Percentiles rank a stretch among this genome's conserved stretches.
Conservation (phyloP, 2,113 vertebrate genomes). For the Promerops cafer region DNA sequence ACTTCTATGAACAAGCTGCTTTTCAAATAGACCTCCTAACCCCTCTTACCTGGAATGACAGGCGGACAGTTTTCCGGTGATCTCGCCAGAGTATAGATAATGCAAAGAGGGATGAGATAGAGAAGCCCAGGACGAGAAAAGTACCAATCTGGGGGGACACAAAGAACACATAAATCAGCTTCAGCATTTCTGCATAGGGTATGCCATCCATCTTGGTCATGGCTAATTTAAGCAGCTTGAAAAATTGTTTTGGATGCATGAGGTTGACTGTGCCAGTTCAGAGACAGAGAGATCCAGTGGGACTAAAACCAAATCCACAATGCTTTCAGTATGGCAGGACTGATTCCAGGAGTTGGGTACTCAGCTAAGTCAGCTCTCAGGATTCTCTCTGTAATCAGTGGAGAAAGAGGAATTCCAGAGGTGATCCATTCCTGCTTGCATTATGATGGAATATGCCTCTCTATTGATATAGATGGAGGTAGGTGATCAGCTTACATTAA, state of each 20-base stretch:
- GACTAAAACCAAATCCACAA: neutral
- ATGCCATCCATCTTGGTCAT: neutral
- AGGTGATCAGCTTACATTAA: neutral
- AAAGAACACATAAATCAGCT: neutral
- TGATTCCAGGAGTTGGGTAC: neutral
- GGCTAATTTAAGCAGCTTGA: neutral
- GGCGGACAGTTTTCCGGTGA: constrained; percentile 78
- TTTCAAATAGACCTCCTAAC: neutral
- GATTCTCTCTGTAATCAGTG: neutral
- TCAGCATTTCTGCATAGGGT: neutral
- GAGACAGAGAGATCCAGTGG: neutral
- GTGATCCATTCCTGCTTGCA: neutral
- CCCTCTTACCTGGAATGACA: constrained; percentile 81
- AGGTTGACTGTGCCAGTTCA: neutral
- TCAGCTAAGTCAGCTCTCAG: neutral
- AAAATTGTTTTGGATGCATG: neutral
- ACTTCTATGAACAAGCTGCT: neutral
- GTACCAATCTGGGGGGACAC: constrained; percentile 71
- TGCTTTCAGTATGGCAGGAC: neutral
- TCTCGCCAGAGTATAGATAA: constrained; percentile 77
- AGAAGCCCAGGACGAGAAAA: constrained; percentile 72
- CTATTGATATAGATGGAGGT: neutral
- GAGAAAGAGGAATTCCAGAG: neutral
- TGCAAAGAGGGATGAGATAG: constrained; percentile 66
- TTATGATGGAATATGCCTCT: neutral